Percentiles rank a stretch among this genome's conserved stretches.
These are phyloP conservation scores for Sebastes matsubarae DNA, from an alignment of 2,797 vertebrate genomes.

Conservation along the genomic window DNA sequence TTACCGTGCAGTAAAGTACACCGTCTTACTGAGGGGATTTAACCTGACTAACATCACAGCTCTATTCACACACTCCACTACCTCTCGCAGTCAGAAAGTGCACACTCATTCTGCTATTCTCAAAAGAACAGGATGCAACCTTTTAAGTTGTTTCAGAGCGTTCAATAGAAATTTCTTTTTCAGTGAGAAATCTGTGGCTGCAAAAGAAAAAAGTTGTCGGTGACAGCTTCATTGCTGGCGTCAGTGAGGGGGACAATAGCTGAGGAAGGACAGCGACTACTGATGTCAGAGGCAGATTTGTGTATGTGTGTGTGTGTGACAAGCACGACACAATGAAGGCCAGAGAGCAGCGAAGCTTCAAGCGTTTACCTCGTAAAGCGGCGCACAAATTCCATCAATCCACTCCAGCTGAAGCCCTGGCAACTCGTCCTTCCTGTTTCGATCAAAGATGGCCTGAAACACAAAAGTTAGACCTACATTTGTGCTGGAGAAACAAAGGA, in stretches of 20 bases:
- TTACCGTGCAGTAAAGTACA: slow-evolving; percentile 36
- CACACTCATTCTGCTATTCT: slow-evolving; percentile 37
- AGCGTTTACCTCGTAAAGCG: slow-evolving; percentile 92
- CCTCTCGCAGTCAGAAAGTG: slow-evolving; percentile 38
- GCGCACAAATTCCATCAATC: slow-evolving; percentile 97
- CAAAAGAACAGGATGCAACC: slow-evolving; percentile 61
- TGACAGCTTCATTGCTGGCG: slow-evolving; percentile 53
- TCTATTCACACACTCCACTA: slow-evolving; percentile 26
- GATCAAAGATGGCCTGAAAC: slow-evolving; percentile 97
- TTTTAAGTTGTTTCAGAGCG: slow-evolving; percentile 56
- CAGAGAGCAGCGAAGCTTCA: background rate
- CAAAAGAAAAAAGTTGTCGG: slow-evolving; percentile 36
- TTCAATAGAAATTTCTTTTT: slow-evolving; percentile 33
- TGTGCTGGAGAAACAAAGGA: background rate
- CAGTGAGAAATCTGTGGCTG: slow-evolving; percentile 19
- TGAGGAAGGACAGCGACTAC: slow-evolving; percentile 37
- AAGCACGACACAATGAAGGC: slow-evolving; percentile 20
- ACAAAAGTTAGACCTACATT: slow-evolving; percentile 19
- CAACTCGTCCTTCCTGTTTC: slow-evolving; percentile 98
- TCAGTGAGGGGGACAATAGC: slow-evolving; percentile 56
- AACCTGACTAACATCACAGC: slow-evolving; percentile 40
- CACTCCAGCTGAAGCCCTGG: slow-evolving; percentile 96
- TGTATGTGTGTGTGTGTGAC: slow-evolving; percentile 9
- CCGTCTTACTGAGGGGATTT: slow-evolving; percentile 38
- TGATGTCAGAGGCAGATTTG: slow-evolving; percentile 52